Evolutionary conservation across 2,113 vertebrate species (phyloP).

Genomic region (Alouatta palliata): DNA sequence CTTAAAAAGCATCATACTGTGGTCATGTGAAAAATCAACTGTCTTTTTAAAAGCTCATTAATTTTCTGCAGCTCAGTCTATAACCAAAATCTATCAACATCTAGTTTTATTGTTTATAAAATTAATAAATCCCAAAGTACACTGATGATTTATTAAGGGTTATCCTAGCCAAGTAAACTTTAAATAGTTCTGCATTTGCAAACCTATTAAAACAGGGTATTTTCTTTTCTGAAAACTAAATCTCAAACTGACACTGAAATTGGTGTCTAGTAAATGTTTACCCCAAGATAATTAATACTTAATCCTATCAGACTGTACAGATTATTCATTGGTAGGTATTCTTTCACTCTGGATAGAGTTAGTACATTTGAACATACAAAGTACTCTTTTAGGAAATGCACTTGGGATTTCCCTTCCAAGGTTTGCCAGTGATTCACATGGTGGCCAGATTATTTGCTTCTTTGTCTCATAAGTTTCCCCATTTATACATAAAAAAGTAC

Average conservation of each 20-base stretch:
- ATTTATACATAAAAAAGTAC: neutral
- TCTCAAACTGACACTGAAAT: constrained; percentile 12
- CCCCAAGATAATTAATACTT: neutral
- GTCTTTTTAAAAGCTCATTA: neutral
- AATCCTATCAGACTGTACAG: neutral
- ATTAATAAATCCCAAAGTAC: neutral
- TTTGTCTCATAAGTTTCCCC: neutral
- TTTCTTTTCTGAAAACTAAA: neutral
- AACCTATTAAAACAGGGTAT: neutral
- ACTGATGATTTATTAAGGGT: neutral
- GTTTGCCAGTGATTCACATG: neutral
- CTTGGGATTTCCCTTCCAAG: constrained; percentile 28
- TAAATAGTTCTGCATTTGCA: neutral
- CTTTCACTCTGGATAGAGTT: neutral
- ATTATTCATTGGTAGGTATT: neutral
- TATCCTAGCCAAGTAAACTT: neutral
- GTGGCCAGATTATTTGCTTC: constrained; percentile 29
- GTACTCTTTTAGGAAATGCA: constrained; percentile 11
- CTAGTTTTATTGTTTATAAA: constrained; percentile 29
- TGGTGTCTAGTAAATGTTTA: neutral
- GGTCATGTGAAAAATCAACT: neutral
- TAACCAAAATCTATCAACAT: neutral
- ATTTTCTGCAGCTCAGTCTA: neutral
- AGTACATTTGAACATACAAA: neutral
- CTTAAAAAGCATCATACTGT: neutral